Evolutionary conservation across 37 sponge, comb jelly and placozoan genomes (phyloP).

Genomic region (Agelas oroides): DNA sequence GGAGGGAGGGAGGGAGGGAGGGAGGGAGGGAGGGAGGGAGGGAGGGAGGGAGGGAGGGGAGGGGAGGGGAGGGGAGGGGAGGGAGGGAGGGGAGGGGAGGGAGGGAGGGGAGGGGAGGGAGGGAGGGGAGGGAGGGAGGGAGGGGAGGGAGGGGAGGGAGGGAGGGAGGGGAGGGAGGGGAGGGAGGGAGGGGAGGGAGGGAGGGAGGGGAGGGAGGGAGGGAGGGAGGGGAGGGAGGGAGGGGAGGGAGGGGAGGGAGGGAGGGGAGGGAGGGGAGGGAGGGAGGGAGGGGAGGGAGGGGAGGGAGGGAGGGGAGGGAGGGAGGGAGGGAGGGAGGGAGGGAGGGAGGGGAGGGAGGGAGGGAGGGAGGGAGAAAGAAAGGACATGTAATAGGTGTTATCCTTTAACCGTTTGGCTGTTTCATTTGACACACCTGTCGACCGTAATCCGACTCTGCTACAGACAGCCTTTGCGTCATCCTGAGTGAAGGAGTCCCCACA

Average conservation of each 20-base stretch:
- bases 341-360: neutral
- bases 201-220: neutral
- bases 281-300: no score
- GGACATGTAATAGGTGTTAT: no score
- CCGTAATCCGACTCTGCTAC: neutral
- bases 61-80: neutral
- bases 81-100: neutral
- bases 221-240: neutral
- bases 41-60: neutral
- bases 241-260: neutral
- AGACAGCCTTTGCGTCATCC: conserved; percentile 1
- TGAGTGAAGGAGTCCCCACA: conserved; percentile 27
- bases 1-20: neutral
- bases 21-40: neutral
- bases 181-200: neutral
- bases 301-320: neutral
- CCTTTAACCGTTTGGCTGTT: no score
- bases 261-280: neutral
- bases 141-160: conserved; percentile 2
- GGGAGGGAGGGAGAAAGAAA: no score
- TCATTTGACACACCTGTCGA: neutral
- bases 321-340: neutral
- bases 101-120: neutral
- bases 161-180: neutral
- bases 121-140: neutral